phyloP scores from a whole-genome alignment of 2,113 vertebrate species.

The Glaucomys volans region DNA sequence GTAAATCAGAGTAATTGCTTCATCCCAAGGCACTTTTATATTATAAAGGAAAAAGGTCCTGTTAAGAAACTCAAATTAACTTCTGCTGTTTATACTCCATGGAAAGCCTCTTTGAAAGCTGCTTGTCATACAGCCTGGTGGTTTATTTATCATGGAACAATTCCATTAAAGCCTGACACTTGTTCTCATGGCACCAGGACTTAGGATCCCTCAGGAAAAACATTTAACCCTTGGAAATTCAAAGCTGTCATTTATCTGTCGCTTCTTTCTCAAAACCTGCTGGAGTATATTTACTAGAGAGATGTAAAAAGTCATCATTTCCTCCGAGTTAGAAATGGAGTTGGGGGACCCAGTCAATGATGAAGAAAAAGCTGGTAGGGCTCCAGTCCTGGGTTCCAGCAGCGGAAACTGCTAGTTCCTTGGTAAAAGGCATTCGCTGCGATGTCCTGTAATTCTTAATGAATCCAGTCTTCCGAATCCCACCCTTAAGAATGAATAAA shows the following conservation, averaged over 20 bases:
- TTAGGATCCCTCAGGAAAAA: constrained; percentile 76
- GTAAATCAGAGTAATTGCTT: constrained; percentile 90
- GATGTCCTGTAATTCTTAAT: neutral
- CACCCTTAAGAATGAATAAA: neutral
- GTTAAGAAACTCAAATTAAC: constrained; percentile 87
- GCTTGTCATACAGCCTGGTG: constrained; percentile 61
- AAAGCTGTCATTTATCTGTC: constrained; percentile 64
- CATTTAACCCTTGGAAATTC: constrained; percentile 76
- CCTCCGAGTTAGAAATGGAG: constrained; percentile 66
- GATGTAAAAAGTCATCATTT: constrained; percentile 75
- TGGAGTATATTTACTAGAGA: constrained; percentile 67
- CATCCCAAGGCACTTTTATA: constrained; percentile 85
- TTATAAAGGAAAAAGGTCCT: constrained; percentile 84
- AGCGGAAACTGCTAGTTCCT: fast-evolving
- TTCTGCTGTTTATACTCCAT: constrained; percentile 82
- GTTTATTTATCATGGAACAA: constrained; percentile 83
- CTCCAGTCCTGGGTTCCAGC: neutral
- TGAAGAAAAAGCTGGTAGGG: constrained; percentile 10
- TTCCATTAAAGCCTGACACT: constrained; percentile 75
- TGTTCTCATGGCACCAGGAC: constrained; percentile 48
- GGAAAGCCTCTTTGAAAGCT: constrained; percentile 78
- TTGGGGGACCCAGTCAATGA: constrained; percentile 57
- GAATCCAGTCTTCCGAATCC: neutral
- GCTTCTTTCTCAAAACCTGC: constrained; percentile 62
- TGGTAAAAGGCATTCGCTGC: neutral